Conservation (phyloP, 2,113 vertebrate species). For the Speoplatyrhinus poulsoni region DNA sequence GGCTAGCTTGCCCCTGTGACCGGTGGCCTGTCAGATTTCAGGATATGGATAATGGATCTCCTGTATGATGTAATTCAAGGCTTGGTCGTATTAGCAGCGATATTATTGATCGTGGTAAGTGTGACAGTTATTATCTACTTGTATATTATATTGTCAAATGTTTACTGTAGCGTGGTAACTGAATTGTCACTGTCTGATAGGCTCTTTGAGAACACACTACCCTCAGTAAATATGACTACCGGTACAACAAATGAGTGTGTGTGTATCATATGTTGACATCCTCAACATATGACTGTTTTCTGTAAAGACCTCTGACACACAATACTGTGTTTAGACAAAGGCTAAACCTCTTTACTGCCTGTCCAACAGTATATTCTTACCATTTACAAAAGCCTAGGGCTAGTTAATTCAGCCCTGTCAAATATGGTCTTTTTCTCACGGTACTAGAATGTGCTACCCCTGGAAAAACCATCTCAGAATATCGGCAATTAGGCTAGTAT, state of each 20-base stretch:
- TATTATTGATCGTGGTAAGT: slow-evolving; percentile 69
- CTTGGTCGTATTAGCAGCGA: slow-evolving; percentile 52
- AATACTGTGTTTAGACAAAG: too few relatives aligned
- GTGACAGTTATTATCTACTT: neutral
- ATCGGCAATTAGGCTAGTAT: neutral
- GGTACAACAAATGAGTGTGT: neutral
- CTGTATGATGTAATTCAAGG: slow-evolving; percentile 61
- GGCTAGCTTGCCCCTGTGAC: slow-evolving; percentile 15
- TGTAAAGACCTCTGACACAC: too few relatives aligned
- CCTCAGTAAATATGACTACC: neutral
- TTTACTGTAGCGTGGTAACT: neutral
- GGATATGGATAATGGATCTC: slow-evolving; percentile 64
- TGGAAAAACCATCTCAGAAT: neutral
- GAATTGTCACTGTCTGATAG: neutral
- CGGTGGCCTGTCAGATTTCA: slow-evolving; percentile 14
- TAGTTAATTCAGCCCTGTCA: neutral
- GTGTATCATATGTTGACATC: neutral
- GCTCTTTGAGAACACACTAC: neutral
- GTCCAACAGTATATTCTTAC: neutral
- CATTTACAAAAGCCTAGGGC: neutral
- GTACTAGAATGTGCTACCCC: neutral
- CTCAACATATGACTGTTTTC: neutral
- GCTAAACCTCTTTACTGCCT: too few relatives aligned
- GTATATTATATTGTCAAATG: neutral
- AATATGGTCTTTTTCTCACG: neutral